A percentile compares a stretch with the other conserved stretches of the same genome.
These are phyloP conservation scores for Sylvilagus floridanus DNA, from an alignment of 2,797 vertebrate species.

Conservation along the genomic window DNA sequence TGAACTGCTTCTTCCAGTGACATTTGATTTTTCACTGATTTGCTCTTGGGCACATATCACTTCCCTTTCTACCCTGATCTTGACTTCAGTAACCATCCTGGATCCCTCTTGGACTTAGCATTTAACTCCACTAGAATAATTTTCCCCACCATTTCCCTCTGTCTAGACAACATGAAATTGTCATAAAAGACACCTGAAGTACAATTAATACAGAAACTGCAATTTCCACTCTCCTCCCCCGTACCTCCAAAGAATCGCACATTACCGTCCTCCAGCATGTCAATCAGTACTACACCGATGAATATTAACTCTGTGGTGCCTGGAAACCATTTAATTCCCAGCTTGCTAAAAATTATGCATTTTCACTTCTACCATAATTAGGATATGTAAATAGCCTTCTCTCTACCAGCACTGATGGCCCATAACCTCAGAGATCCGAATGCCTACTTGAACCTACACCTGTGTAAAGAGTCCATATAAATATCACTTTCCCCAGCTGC, in stretches of 20 bases:
- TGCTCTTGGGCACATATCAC: constrained; percentile 28
- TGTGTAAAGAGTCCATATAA: constrained; percentile 69
- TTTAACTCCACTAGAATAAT: constrained; percentile 80
- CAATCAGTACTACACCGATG: constrained; percentile 83
- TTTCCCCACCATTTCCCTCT: constrained; percentile 81
- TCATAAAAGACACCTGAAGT: constrained; percentile 88
- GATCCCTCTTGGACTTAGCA: constrained; percentile 83
- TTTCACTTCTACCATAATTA: constrained; percentile 53
- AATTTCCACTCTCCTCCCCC: constrained; percentile 87
- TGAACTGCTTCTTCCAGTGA: constrained; percentile 64
- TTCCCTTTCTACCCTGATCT: constrained; percentile 52
- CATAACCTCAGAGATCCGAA: constrained; percentile 74
- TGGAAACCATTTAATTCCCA: constrained; percentile 77
- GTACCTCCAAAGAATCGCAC: constrained; percentile 75
- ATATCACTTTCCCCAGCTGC: background rate
- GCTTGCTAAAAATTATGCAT: constrained; percentile 75
- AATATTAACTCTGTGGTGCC: constrained; percentile 83
- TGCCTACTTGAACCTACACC: constrained; percentile 72
- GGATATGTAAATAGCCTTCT: constrained; percentile 82
- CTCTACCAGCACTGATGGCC: constrained; percentile 70
- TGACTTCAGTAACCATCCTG: constrained; percentile 68
- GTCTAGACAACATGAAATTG: constrained; percentile 90
- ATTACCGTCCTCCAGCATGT: constrained; percentile 86
- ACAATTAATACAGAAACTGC: constrained; percentile 88
- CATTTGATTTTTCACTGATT: constrained; percentile 54